Conservation (phyloP, 92 coral and sea anemone genomes). For the Palythoa heliodiscus region DNA sequence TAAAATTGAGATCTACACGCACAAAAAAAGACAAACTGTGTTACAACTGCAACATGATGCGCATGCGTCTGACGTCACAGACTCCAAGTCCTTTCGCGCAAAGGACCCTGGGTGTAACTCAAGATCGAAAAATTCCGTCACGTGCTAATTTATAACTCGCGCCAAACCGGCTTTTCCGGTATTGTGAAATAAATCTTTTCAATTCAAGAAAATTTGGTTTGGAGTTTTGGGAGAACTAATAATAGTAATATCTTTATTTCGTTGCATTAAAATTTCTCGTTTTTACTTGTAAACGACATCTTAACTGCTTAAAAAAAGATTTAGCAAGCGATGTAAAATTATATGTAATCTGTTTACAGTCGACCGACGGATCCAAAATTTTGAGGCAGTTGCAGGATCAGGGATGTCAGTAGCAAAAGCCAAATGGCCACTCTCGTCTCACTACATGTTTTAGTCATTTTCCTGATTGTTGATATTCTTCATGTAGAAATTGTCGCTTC, state of each 20-base stretch:
- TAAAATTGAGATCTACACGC: slow-evolving; percentile 42
- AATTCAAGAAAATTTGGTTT: not conserved
- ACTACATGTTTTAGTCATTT: too few species aligned
- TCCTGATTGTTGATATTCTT: too few species aligned
- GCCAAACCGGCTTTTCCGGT: slow-evolving; percentile 26
- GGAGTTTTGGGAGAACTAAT: too few species aligned
- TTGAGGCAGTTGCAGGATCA: too few species aligned
- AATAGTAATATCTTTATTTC: too few species aligned
- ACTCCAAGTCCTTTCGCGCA: slow-evolving; percentile 4
- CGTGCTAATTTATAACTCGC: slow-evolving; percentile 12
- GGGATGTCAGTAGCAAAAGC: too few species aligned
- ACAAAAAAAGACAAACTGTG: slow-evolving; percentile 60
- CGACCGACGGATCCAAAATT: too few species aligned
- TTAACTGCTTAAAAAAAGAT: not conserved
- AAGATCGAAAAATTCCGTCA: slow-evolving; percentile 36
- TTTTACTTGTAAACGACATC: not conserved
- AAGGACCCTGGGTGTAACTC: slow-evolving; percentile 24
- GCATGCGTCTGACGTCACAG: slow-evolving; percentile 76
- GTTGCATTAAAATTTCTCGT: too few species aligned
- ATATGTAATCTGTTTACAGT: too few species aligned
- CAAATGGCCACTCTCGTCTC: too few species aligned
- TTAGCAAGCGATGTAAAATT: too few species aligned
- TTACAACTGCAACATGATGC: slow-evolving; percentile 52
- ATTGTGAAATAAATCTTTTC: not conserved
- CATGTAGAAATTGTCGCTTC: too few species aligned